Conservation (phyloP, 2,888 invertebrate species). For the Drosophila kanekoi region DNA sequence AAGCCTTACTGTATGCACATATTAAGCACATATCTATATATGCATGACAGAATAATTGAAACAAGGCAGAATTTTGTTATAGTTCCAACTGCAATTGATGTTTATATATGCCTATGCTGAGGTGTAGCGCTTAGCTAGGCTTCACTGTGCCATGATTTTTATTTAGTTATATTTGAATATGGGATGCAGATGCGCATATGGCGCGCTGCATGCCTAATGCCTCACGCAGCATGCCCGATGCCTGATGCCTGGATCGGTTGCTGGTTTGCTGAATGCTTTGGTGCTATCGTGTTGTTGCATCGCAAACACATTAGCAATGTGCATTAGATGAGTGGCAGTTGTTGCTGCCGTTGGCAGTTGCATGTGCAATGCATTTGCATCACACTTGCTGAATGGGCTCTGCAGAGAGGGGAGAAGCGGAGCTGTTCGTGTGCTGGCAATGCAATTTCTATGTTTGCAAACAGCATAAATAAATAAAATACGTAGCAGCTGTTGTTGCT, state of each 20-base stretch:
- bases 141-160: conserved; percentile 9
- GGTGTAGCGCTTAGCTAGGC: not conserved
- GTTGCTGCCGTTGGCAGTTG: conserved; percentile 46
- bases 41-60: not conserved
- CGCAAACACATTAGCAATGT: conserved; percentile 59
- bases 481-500: conserved; percentile 17
- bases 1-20: not conserved
- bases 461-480: conserved; percentile 63
- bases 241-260: not conserved
- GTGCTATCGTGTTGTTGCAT: conserved; percentile 40
- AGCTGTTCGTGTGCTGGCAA: conserved; percentile 30
- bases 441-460: conserved; percentile 67
- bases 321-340: conserved; percentile 51
- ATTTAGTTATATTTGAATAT: conserved; percentile 13
- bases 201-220: conserved; percentile 3
- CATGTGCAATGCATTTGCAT: conserved; percentile 48
- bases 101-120: too few relatives aligned
- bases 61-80: too few relatives aligned
- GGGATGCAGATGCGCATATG: conserved; percentile 1
- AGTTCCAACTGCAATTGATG: too few relatives aligned
- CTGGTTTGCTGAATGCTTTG: conserved; percentile 28
- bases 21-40: not conserved
- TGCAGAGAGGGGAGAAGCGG: not conserved
- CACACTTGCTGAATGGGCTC: conserved; percentile 16
- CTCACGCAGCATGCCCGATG: too few relatives aligned